Evolutionary conservation across 2,888 invertebrate genomes (phyloP).

Genomic region (Oligia fasciuncula): DNA sequence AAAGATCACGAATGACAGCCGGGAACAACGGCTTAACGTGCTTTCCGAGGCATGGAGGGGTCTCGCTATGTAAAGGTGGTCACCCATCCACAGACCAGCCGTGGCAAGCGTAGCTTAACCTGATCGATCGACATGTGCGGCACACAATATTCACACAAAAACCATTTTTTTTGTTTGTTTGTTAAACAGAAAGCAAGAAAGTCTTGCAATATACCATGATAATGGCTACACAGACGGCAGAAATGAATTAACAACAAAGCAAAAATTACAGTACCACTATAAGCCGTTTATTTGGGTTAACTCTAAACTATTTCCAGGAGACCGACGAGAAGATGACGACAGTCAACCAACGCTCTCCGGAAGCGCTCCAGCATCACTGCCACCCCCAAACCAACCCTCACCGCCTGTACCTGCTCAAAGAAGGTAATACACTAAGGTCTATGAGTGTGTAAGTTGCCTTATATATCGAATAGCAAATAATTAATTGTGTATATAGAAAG

Average conservation of each 20-base stretch:
- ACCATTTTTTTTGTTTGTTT: too few species aligned
- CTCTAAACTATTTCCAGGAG: conserved; percentile 73
- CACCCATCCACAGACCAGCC: too few species aligned
- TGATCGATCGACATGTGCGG: too few species aligned
- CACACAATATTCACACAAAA: too few species aligned
- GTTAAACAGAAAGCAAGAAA: not conserved
- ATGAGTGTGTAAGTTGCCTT: not conserved
- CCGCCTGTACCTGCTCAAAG: conserved; percentile 88
- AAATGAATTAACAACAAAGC: not conserved
- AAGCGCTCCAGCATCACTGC: conserved; percentile 86
- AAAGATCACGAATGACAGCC: too few species aligned
- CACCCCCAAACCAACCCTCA: conserved; percentile 81
- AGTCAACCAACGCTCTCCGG: conserved; percentile 79
- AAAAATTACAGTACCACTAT: not conserved
- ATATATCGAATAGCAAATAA: not conserved
- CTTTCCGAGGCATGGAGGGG: too few species aligned
- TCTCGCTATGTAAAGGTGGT: too few species aligned
- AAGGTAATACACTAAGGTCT: conserved; percentile 76
- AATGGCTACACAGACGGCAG: too few species aligned
- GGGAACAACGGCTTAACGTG: too few species aligned
- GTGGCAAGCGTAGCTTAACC: too few species aligned
- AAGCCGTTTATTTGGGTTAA: not conserved
- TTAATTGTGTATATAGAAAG: conserved; percentile 3
- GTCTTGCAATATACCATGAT: not conserved
- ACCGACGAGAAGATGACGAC: conserved; percentile 81